Conservation (phyloP, 2,888 invertebrate genomes). For the Synanthedon formicaeformis region DNA sequence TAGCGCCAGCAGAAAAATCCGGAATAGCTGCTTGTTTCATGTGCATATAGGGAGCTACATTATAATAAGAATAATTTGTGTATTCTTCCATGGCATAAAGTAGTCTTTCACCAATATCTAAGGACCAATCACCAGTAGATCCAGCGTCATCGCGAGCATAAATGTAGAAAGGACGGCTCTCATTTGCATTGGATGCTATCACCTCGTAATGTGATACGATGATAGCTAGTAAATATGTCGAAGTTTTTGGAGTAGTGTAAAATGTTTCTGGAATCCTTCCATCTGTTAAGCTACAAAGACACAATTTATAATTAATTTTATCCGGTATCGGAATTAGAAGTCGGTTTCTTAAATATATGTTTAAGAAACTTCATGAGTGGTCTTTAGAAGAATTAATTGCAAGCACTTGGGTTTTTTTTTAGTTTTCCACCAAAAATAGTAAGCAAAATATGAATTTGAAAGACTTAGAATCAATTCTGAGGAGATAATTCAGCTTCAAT, state of each 20-base stretch:
- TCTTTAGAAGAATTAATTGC: too few species aligned
- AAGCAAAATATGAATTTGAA: too few species aligned
- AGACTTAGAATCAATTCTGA: too few species aligned
- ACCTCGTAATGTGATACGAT: slow-evolving; percentile 81
- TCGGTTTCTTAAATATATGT: background rate
- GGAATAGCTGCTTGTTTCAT: slow-evolving; percentile 84
- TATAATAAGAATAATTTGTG: slow-evolving; percentile 62
- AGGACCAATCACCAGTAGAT: slow-evolving; percentile 48
- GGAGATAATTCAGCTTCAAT: too few species aligned
- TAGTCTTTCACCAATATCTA: slow-evolving; percentile 51
- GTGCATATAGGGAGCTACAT: slow-evolving; percentile 55
- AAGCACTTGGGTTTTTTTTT: too few species aligned
- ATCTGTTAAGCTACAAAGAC: slow-evolving; percentile 17
- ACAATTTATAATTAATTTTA: background rate
- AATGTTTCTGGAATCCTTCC: slow-evolving; percentile 53
- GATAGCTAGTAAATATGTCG: slow-evolving; percentile 88
- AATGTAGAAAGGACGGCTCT: slow-evolving; percentile 38
- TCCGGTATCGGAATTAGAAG: background rate
- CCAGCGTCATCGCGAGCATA: slow-evolving; percentile 54
- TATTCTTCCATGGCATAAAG: slow-evolving; percentile 69
- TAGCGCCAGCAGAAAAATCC: slow-evolving; percentile 82
- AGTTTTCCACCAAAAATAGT: too few species aligned
- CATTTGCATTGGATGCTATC: slow-evolving; percentile 23
- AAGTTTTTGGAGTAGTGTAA: slow-evolving; percentile 74
- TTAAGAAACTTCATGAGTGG: too few species aligned